Percentiles rank a stretch among this genome's conserved stretches.
Conservation (phyloP, 2,888 invertebrate species). For the Panorpa germanica region DNA sequence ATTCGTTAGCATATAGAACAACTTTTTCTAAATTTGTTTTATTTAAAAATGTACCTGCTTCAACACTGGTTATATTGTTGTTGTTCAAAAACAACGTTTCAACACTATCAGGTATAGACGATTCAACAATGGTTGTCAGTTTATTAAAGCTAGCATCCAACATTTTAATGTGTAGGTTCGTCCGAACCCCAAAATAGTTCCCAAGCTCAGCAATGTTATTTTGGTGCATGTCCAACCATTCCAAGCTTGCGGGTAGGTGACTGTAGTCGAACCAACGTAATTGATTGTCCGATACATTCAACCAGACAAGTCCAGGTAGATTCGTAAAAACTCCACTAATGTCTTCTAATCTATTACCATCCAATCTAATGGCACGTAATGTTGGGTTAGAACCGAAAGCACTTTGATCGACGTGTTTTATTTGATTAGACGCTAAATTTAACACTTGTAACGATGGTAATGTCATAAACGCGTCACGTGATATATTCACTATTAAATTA, state of each 20-base stretch:
- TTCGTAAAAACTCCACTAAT: conserved; percentile 60
- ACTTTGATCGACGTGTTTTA: conserved; percentile 56
- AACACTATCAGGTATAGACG: conserved; percentile 52
- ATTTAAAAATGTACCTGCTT: conserved; percentile 48
- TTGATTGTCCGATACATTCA: conserved; percentile 66
- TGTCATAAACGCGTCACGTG: conserved; percentile 51
- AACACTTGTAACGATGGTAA: conserved; percentile 55
- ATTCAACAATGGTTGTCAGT: conserved; percentile 43
- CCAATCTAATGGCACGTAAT: conserved; percentile 54
- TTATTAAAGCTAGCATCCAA: conserved; percentile 58
- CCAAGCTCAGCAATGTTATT: conserved; percentile 59
- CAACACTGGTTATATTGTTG: conserved; percentile 49
- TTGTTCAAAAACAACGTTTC: conserved; percentile 54
- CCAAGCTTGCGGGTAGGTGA: conserved; percentile 52
- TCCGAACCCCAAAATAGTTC: conserved; percentile 49
- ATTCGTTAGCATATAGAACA: conserved; percentile 54
- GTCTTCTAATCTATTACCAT: conserved; percentile 59
- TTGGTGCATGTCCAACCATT: conserved; percentile 66
- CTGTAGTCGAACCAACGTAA: conserved; percentile 66
- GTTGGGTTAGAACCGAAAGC: conserved; percentile 57
- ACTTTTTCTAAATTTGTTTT: conserved; percentile 56
- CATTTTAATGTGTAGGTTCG: conserved; percentile 48
- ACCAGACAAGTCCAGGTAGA: conserved; percentile 53
- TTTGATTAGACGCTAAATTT: conserved; percentile 63
- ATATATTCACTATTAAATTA: conserved; percentile 59